Conservation (phyloP, 23 tunicate species). For the Oikopleura dioica region DNA sequence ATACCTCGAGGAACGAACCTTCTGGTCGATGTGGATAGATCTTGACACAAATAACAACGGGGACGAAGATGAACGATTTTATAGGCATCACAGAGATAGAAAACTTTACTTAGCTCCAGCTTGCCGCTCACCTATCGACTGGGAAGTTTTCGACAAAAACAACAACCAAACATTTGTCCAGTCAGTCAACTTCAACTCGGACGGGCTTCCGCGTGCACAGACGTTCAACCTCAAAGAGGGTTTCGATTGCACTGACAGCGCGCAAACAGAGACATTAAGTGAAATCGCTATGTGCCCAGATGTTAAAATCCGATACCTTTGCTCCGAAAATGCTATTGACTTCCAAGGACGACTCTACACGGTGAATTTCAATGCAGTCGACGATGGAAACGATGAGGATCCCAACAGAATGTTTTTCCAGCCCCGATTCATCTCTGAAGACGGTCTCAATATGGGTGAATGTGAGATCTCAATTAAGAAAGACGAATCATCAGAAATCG, state of each 20-base stretch:
- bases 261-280: neutral
- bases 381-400: conserved; percentile 4
- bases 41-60: neutral
- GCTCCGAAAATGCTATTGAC: neutral
- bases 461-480: neutral
- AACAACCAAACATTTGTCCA: neutral
- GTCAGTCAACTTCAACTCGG: neutral
- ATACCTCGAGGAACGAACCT: neutral
- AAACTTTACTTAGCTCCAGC: neutral
- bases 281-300: neutral
- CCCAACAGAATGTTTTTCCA: neutral
- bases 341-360: conserved; percentile 4
- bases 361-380: neutral
- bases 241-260: neutral
- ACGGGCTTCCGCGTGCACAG: neutral
- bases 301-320: neutral
- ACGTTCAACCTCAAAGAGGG: neutral
- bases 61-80: neutral
- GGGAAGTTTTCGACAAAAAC: neutral
- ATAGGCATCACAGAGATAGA: neutral
- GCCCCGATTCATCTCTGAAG: neutral
- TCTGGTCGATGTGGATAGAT: neutral
- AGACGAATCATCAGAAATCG: neutral
- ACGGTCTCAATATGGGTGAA: neutral
- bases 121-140: neutral